Evolutionary conservation across 2,113 vertebrate species (phyloP).

Genomic region (Etia nguti): DNA sequence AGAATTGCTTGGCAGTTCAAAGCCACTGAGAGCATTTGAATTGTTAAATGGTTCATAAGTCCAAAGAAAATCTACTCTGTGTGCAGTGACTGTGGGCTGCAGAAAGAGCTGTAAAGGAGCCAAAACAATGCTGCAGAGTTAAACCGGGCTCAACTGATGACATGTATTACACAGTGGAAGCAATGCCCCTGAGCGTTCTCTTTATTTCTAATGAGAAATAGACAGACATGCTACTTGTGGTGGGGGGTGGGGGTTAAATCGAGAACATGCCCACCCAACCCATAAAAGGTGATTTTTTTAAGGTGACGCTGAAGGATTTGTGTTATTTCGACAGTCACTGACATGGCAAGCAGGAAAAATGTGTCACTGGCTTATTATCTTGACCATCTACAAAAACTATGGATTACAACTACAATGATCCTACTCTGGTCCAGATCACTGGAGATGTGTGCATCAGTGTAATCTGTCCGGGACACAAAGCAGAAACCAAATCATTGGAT

Average conservation of each 20-base stretch:
- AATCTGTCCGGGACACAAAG: background rate
- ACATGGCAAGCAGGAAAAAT: background rate
- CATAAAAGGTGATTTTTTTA: background rate
- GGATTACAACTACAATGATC: fast-evolving
- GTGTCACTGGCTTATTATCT: background rate
- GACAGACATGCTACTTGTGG: background rate
- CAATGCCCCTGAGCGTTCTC: background rate
- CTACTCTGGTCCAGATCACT: background rate
- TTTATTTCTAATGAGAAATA: background rate
- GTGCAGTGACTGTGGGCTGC: background rate
- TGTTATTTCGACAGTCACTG: background rate
- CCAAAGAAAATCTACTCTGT: background rate
- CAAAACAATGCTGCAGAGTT: slow-evolving; percentile 19
- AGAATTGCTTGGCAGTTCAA: background rate
- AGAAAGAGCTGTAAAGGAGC: slow-evolving; percentile 8
- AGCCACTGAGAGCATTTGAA: background rate
- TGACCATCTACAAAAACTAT: background rate
- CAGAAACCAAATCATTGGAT: background rate
- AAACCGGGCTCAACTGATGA: background rate
- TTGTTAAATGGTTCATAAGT: slow-evolving; percentile 49
- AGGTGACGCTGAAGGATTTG: background rate
- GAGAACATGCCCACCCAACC: background rate
- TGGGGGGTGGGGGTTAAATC: background rate
- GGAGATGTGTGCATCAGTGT: background rate
- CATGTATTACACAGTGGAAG: background rate